Evolutionary conservation across 2,113 vertebrate species (phyloP), one percentile per base, ranked within the genome.

Genomic region (Catharus minimus): DNA sequence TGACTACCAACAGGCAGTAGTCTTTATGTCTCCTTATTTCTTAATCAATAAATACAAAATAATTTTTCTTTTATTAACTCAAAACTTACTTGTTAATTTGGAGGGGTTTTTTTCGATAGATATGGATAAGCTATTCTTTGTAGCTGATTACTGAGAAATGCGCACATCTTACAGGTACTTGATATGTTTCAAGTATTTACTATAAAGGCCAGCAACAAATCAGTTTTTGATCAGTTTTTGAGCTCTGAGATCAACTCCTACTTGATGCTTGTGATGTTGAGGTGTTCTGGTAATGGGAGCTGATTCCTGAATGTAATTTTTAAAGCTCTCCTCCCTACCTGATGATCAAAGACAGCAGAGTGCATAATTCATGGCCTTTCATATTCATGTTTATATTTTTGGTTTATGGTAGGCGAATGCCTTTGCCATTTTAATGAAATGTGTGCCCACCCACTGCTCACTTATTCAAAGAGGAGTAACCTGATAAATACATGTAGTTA

Each of bases 381-480:
- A 78, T 88, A 94, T 91, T 94, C 88, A 94, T 67, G 72, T 86
- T 95, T 86, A 21, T 90, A 92, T 83, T 95, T 95, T 90, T 89
- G 74, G 61, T 93, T 88, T 81, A 64, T 2, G 3, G 86, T 83
- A 90, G 76, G 92, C 21, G 5, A 92, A 92, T 53, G 44, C 33
- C 56, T 88, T 92, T 95, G 36, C 44, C 65, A 66, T 88, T 91
- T 91, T 49, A 90, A 95, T 88, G 57, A 91, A 90, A 77, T 83
- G 62, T 49, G 64, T 90, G 68, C 60, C 65, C 61, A 72, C 72
- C 68, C 49, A 91, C 85, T 90, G 32, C 39, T 80, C 41, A 61
- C 58, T 90, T 86, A 91, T 9, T 80, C 65, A 81, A 77, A 53
- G 68, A 83, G 15, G 15, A 81, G 77, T 81, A 95, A 57, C 58